Evolutionary conservation across 2,888 invertebrate species (phyloP), one percentile per base, ranked within the genome.

Genomic region (Yponomeuta cagnagella): DNA sequence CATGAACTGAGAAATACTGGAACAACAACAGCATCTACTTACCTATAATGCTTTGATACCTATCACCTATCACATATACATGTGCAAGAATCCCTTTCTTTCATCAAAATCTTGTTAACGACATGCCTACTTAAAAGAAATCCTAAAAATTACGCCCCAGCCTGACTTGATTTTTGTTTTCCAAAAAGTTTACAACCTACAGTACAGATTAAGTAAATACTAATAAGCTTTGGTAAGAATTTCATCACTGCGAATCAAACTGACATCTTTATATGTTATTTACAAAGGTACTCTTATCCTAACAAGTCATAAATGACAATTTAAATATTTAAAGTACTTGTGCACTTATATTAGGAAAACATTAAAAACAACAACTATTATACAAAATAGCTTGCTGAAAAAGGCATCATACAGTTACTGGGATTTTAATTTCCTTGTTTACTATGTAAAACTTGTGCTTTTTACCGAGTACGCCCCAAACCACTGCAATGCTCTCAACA

Each of bases 391-490:
- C 70, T 33, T 63, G 15, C 12, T 65, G 43, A 64, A 68, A 64
- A 3, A 69, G 63, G 15, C 82, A 81, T 89, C 92, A 95, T 77
- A 95, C 95, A 72, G 94, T 94, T 75, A 95, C 93, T 73, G 95
- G 93, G 73, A 94, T 94, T 82, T 95, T 94, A 71, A 96, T 92
- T 87, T 98, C 97, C 88, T 99, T 99, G 88, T 98, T 97, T 70
- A 99, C 98, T 79, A 99, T 96, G 88, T 98, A 99, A 93, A 99
- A 99, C 88, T 97, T 97, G 92, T 98, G 97, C 90, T 99, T 99
- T 82, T 98, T 97, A 23, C 98, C 98, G 77, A 98, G 94, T 63
- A 98, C 93, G 63, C 98, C 98, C 97, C 98, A 98, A 74, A 98
- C 94, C 58, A 98, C 98, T 71, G 98, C 98, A 75, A 97, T 94